phyloP scores from a whole-genome alignment of 2,113 vertebrate species.

The Colossoma macropomum region DNA sequence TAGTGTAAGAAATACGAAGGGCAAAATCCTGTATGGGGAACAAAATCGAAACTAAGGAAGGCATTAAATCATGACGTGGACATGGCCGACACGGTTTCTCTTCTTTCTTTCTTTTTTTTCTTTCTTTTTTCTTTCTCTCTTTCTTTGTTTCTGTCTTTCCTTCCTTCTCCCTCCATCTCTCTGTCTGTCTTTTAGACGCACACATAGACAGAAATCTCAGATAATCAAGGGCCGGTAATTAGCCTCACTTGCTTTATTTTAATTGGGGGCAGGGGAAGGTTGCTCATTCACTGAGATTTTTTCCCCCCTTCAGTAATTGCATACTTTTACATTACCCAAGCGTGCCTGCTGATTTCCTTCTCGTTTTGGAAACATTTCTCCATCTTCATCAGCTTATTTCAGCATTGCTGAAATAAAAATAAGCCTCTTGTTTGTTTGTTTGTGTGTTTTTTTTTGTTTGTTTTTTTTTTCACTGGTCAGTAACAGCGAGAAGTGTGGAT shows the following conservation, averaged over 20 bases:
- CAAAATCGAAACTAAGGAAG: constrained; percentile 25
- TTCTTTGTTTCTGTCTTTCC: constrained; percentile 46
- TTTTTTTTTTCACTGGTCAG: constrained; percentile 60
- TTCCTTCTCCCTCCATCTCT: constrained; percentile 29
- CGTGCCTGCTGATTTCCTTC: constrained; percentile 59
- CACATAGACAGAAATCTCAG: constrained; percentile 64
- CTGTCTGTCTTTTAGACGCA: constrained; percentile 43
- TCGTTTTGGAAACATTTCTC: constrained; percentile 46
- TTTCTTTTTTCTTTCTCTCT: constrained; percentile 20
- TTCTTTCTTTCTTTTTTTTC: constrained; percentile 42
- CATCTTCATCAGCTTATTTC: constrained; percentile 63
- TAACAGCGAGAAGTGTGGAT: constrained; percentile 52
- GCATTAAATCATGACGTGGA: constrained; percentile 32
- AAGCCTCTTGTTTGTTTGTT: background rate
- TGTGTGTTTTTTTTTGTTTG: constrained; percentile 46
- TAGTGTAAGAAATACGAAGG: constrained; percentile 17
- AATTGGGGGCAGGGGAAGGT: constrained; percentile 79
- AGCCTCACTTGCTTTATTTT: constrained; percentile 76
- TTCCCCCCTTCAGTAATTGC: constrained; percentile 75
- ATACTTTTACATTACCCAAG: constrained; percentile 67
- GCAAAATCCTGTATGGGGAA: background rate
- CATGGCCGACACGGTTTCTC: constrained; percentile 6
- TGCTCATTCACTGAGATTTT: constrained; percentile 68
- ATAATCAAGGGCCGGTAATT: constrained; percentile 78
- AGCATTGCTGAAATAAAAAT: constrained; percentile 36